Conservation (phyloP, 2,888 invertebrate genomes). For the Erpobdella octoculata region DNA sequence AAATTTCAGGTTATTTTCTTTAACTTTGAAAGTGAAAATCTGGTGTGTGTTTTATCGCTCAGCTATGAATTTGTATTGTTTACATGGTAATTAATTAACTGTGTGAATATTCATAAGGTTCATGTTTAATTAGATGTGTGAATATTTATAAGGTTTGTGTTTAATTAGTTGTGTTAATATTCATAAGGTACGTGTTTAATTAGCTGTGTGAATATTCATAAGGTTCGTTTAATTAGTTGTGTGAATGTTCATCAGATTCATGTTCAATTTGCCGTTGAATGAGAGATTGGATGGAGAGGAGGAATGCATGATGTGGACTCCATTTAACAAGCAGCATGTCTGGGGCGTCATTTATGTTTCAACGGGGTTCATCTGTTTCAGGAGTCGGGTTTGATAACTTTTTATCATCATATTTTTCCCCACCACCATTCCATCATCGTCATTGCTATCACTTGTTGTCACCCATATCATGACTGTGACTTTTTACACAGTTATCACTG, state of each 20-base stretch:
- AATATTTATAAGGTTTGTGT: too few relatives aligned
- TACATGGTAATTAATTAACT: too few relatives aligned
- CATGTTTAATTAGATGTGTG: too few relatives aligned
- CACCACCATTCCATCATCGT: neutral
- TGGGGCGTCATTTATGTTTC: slow-evolving; percentile 83
- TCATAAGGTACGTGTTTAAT: too few relatives aligned
- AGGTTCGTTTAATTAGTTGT: too few relatives aligned
- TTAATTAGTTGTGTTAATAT: too few relatives aligned
- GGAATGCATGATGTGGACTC: slow-evolving; percentile 84
- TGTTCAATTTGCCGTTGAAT: slow-evolving; percentile 67
- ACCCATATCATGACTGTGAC: too few relatives aligned
- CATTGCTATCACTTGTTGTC: neutral
- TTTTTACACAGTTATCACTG: too few relatives aligned
- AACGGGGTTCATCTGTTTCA: slow-evolving; percentile 88
- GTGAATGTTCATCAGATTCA: too few relatives aligned
- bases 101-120: too few relatives aligned
- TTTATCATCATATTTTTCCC: neutral
- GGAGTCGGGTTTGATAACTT: slow-evolving; percentile 63
- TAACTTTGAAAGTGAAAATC: neutral
- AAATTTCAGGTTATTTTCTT: slow-evolving; percentile 61
- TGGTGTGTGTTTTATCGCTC: neutral
- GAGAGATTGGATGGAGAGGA: slow-evolving; percentile 89
- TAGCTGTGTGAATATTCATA: too few relatives aligned
- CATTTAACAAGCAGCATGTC: slow-evolving; percentile 81
- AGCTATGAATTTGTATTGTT: neutral